Conservation (phyloP, 1,140 invertebrate species). For the Leptinotarsa lineolata region DNA sequence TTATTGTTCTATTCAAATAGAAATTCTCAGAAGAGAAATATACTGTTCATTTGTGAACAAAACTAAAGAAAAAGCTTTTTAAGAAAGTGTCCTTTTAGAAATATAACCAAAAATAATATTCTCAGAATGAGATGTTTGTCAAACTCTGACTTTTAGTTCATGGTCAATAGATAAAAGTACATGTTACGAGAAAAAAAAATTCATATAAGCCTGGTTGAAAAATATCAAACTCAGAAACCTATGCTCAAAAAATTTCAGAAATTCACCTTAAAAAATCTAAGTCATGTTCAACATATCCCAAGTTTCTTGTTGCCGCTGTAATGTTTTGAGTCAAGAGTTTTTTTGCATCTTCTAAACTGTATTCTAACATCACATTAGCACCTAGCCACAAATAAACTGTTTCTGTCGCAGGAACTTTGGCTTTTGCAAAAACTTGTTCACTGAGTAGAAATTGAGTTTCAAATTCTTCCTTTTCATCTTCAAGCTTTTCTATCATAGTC, state of each 20-base stretch:
- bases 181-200: not conserved
- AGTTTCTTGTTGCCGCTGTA: slow-evolving; percentile 81
- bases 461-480: slow-evolving; percentile 78
- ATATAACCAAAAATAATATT: too few species aligned
- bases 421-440: slow-evolving; percentile 93
- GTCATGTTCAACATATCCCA: slow-evolving; percentile 86
- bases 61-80: too few species aligned
- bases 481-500: slow-evolving; percentile 89
- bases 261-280: slow-evolving; percentile 80
- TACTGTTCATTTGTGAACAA: too few species aligned
- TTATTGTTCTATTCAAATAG: too few species aligned
- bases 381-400: slow-evolving; percentile 97
- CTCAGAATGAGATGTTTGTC: too few species aligned
- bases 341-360: slow-evolving; percentile 90
- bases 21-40: too few species aligned
- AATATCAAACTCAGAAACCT: not conserved
- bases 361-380: slow-evolving; percentile 98
- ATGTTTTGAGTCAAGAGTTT: slow-evolving; percentile 86
- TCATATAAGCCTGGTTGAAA: not conserved
- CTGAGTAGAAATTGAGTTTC: slow-evolving; percentile 93
- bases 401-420: slow-evolving; percentile 85
- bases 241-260: not conserved
- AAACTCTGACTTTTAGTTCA: too few species aligned
- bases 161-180: too few species aligned
- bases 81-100: too few species aligned